phyloP scores from a whole-genome alignment of 2,888 invertebrate species.

The Agonopterix alstromeriana region DNA sequence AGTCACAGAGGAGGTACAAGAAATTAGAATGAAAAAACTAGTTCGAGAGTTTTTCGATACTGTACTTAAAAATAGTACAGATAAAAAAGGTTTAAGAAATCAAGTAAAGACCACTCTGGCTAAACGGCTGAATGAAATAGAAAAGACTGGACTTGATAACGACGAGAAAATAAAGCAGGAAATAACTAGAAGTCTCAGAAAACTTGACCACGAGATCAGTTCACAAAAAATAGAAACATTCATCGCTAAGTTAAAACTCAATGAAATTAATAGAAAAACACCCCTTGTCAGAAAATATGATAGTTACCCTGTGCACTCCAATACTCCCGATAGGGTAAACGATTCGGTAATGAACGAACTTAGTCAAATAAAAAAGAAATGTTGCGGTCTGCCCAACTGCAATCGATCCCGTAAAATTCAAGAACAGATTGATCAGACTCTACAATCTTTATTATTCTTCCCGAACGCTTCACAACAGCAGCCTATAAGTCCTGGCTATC shows the following conservation, averaged over 20 bases:
- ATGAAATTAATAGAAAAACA: conserved; percentile 23
- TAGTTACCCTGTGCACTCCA: too few species aligned
- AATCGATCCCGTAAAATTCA: too few species aligned
- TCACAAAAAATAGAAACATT: conserved; percentile 26
- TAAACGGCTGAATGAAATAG: conserved; percentile 35
- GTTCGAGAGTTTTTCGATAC: conserved; percentile 30
- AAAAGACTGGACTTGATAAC: conserved; percentile 28
- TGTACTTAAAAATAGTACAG: conserved; percentile 14
- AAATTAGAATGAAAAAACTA: conserved; percentile 25
- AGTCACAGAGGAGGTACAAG: conserved; percentile 21
- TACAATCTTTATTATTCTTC: too few species aligned
- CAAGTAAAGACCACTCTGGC: conserved; percentile 28
- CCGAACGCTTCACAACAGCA: too few species aligned
- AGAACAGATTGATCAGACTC: too few species aligned
- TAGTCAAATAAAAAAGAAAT: too few species aligned
- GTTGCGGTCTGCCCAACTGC: too few species aligned
- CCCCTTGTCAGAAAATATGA: conserved; percentile 1
- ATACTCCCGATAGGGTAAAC: too few species aligned
- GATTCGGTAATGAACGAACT: too few species aligned
- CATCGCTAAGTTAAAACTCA: conserved; percentile 27
- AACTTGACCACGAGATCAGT: conserved; percentile 22
- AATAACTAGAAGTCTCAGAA: conserved; percentile 29
- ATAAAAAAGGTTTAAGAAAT: conserved; percentile 14
- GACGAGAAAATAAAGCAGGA: conserved; percentile 36
- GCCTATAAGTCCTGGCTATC: too few species aligned